Evolutionary conservation across 2,888 invertebrate species (phyloP).

Genomic region (Chrysotoxum bicinctum): DNA sequence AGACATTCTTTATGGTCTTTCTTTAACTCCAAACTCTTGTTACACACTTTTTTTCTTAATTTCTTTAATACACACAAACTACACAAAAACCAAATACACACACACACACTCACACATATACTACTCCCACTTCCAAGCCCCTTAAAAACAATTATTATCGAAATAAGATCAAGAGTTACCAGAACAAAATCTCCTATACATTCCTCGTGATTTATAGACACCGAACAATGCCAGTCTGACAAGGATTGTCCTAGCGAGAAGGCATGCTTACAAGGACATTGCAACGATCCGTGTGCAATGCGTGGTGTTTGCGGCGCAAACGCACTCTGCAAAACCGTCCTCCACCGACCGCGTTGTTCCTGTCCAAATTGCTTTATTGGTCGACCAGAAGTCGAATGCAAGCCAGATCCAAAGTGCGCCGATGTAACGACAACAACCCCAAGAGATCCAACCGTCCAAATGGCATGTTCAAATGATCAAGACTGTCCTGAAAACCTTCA

Average conservation of each 20-base stretch:
- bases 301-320: slow-evolving; percentile 94
- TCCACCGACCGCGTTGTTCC: slow-evolving; percentile 93
- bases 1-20: slow-evolving; percentile 40
- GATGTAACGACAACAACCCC: slow-evolving; percentile 84
- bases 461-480: slow-evolving; percentile 85
- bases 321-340: slow-evolving; percentile 92
- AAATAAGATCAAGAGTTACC: slow-evolving; percentile 69
- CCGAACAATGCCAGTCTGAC: slow-evolving; percentile 94
- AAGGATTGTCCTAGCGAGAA: slow-evolving; percentile 95
- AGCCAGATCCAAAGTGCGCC: slow-evolving; percentile 90
- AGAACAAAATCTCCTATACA: slow-evolving; percentile 66
- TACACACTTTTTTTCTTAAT: slow-evolving; percentile 51
- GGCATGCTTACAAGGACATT: slow-evolving; percentile 94
- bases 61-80: slow-evolving; percentile 45
- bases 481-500: slow-evolving; percentile 90
- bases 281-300: slow-evolving; percentile 94
- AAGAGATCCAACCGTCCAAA: slow-evolving; percentile 83
- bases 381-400: slow-evolving; percentile 90
- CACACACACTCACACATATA: slow-evolving; percentile 20
- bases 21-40: slow-evolving; percentile 33
- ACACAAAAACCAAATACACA: slow-evolving; percentile 27
- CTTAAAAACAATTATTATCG: slow-evolving; percentile 59
- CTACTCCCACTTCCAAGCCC: slow-evolving; percentile 52
- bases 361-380: slow-evolving; percentile 95
- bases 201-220: slow-evolving; percentile 80